Conservation (phyloP, 2,888 invertebrate species). For the Odontothrips loti region DNA sequence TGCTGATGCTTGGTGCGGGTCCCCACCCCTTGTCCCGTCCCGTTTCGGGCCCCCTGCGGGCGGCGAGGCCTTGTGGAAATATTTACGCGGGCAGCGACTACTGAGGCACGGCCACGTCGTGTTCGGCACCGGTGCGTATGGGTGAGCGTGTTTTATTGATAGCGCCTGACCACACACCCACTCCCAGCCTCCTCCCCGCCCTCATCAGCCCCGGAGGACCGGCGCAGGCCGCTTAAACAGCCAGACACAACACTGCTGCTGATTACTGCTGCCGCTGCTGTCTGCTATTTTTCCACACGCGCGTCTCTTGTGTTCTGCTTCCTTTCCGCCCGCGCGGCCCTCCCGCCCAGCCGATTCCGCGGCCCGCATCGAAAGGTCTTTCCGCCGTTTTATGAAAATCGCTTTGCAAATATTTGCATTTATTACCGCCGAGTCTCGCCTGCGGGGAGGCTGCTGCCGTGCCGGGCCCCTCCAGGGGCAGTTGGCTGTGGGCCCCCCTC, state of each 20-base stretch:
- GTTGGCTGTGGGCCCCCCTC: not conserved
- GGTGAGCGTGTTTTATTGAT: too few relatives aligned
- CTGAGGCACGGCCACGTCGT: too few relatives aligned
- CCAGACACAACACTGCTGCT: too few relatives aligned
- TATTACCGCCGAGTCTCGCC: not conserved
- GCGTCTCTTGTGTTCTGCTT: too few relatives aligned
- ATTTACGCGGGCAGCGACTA: too few relatives aligned
- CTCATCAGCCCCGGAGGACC: too few relatives aligned
- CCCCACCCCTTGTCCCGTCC: not conserved
- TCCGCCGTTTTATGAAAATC: not conserved
- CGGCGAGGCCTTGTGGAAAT: not conserved
- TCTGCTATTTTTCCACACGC: too few relatives aligned
- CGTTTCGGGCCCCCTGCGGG: not conserved
- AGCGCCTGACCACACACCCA: not conserved
- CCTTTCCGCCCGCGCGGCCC: too few relatives aligned
- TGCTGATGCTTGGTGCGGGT: not conserved
- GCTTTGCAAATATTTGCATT: slow-evolving; percentile 13
- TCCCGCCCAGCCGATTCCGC: not conserved
- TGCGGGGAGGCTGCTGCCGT: not conserved
- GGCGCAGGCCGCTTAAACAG: too few relatives aligned
- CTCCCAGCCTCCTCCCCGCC: not conserved
- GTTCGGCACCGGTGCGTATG: too few relatives aligned
- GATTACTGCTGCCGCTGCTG: too few relatives aligned
- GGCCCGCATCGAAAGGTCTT: not conserved
- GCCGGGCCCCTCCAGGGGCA: not conserved